These are phyloP conservation scores for Oreochromis spilurus DNA, from an alignment of 2,113 vertebrate species.

Conservation along the genomic window DNA sequence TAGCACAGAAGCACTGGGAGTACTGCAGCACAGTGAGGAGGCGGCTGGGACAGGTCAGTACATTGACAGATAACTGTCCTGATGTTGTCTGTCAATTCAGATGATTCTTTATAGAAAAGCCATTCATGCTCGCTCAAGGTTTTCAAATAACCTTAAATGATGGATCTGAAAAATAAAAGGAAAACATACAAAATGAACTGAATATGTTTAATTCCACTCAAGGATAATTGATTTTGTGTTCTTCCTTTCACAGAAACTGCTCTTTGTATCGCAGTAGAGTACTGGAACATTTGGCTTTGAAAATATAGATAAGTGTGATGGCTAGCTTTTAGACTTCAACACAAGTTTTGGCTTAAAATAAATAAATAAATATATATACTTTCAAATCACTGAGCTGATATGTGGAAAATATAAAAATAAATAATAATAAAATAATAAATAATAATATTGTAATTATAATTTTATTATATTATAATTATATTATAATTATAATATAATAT, in stretches of 20 bases:
- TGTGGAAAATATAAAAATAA: not conserved
- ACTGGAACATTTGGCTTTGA: not conserved
- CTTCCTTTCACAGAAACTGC: not conserved
- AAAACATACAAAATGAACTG: not conserved
- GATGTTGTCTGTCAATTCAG: slow-evolving; percentile 12
- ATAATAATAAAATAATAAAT: too few species aligned
- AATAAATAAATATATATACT: not conserved
- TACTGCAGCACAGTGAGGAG: not conserved
- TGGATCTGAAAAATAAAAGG: not conserved
- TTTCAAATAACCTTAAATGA: not conserved
- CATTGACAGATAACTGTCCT: not conserved
- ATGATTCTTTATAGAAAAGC: not conserved
- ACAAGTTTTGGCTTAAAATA: not conserved
- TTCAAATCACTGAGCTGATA: not conserved
- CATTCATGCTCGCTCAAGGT: slow-evolving; percentile 1
- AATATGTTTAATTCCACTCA: not conserved
- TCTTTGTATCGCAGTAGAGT: not conserved
- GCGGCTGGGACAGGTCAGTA: not conserved
- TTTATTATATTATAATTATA: too few species aligned
- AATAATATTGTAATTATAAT: too few species aligned
- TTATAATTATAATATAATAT: too few species aligned
- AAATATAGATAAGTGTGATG: not conserved
- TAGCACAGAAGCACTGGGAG: not conserved
- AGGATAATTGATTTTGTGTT: not conserved
- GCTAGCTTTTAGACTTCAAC: not conserved